Percentiles rank a stretch among this genome's conserved stretches.
Conservation (phyloP, 1,140 invertebrate species). For the Lepidurus packardi region DNA sequence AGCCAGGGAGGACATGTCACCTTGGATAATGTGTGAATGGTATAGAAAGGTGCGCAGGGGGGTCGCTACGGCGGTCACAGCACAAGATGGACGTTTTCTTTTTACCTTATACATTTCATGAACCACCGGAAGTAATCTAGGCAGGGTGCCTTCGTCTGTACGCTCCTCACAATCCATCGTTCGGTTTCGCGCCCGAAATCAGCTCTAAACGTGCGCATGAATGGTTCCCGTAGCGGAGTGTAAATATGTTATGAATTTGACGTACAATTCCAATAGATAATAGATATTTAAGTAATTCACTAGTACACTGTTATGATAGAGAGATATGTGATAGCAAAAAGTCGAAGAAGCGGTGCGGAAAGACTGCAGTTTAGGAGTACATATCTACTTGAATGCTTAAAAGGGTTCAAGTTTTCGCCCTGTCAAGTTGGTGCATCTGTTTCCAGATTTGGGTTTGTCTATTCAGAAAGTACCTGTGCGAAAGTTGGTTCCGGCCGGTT, state of each 20-base stretch:
- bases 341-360: too few relatives aligned
- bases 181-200: neutral
- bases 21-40: slow-evolving; percentile 15
- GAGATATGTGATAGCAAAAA: too few relatives aligned
- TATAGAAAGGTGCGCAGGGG: neutral
- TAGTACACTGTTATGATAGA: too few relatives aligned
- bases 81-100: neutral
- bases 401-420: too few relatives aligned
- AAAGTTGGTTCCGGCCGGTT: neutral
- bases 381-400: too few relatives aligned
- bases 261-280: too few relatives aligned
- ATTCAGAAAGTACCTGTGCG: neutral
- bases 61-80: neutral
- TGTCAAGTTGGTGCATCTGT: too few relatives aligned
- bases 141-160: neutral
- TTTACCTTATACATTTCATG: neutral
- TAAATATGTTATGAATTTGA: too few relatives aligned
- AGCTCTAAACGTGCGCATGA: neutral
- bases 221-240: neutral
- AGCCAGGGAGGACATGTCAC: neutral
- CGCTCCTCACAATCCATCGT: slow-evolving; percentile 8
- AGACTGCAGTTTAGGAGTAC: too few relatives aligned
- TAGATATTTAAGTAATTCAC: too few relatives aligned
- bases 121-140: slow-evolving; percentile 1
- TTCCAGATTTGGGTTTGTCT: neutral